phyloP scores from a whole-genome alignment of 2,888 invertebrate genomes.

The Minunthozetes semirufus region DNA sequence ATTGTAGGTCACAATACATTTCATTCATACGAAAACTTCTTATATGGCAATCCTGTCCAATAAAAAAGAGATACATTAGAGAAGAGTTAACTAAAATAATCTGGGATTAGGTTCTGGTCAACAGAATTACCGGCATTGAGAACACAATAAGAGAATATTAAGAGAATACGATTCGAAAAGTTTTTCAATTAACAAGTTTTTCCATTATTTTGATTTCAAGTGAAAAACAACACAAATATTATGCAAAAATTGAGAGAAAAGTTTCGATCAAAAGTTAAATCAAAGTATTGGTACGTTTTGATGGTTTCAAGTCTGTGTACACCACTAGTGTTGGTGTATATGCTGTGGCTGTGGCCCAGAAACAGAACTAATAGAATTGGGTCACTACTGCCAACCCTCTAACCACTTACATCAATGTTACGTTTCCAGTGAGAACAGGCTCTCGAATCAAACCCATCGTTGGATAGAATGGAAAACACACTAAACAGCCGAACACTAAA shows the following conservation, averaged over 20 bases:
- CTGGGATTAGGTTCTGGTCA: too few relatives aligned
- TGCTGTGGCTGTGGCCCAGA: conserved; percentile 32
- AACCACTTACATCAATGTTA: conserved; percentile 26
- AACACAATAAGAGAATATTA: background rate
- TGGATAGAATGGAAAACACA: background rate
- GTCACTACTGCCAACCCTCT: conserved; percentile 31
- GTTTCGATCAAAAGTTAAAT: background rate
- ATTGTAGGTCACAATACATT: conserved; percentile 40
- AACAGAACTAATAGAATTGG: conserved; percentile 33
- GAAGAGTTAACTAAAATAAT: background rate
- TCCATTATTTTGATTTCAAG: background rate
- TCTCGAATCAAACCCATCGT: conserved; percentile 1
- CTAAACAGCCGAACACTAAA: background rate
- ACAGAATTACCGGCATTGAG: conserved; percentile 19
- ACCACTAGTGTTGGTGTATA: background rate
- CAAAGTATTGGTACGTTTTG: conserved; percentile 7
- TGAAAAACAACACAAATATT: conserved; percentile 11
- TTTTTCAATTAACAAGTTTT: background rate
- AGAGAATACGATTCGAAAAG: background rate
- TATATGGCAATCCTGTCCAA: conserved; percentile 38
- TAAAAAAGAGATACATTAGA: background rate
- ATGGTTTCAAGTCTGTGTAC: conserved; percentile 1
- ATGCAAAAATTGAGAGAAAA: background rate
- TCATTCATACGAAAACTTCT: conserved; percentile 40
- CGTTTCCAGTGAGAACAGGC: background rate